Percentiles rank a stretch among this genome's conserved stretches.
Evolutionary conservation across 2,797 vertebrate genomes (phyloP).

Genomic region (Dallia pectoralis): DNA sequence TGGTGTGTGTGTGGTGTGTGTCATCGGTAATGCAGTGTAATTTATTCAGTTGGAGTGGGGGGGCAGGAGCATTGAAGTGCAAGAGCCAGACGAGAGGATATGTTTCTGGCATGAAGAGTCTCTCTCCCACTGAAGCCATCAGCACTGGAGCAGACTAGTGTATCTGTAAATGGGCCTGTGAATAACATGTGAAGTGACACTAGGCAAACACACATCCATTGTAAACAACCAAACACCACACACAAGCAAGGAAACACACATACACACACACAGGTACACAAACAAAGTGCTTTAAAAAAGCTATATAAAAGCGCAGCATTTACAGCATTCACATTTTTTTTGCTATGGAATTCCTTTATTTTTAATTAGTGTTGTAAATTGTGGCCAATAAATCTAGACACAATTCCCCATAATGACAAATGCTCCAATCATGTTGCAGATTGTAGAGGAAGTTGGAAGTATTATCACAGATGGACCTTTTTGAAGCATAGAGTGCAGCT

Average conservation of each 20-base stretch:
- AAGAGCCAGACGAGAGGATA: slow-evolving; percentile 50
- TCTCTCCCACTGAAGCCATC: slow-evolving; percentile 59
- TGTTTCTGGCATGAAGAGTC: slow-evolving; percentile 36
- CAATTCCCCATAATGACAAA: no score
- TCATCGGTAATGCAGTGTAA: slow-evolving; percentile 62
- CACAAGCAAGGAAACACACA: neutral
- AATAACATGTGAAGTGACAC: slow-evolving; percentile 46
- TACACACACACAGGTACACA: neutral
- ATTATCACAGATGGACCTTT: no score
- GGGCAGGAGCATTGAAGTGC: slow-evolving; percentile 75
- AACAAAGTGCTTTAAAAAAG: no score
- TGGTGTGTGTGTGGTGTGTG: neutral
- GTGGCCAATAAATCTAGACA: no score
- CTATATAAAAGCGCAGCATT: no score
- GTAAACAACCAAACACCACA: neutral
- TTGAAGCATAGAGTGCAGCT: no score
- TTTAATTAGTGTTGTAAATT: no score
- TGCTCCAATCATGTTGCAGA: no score
- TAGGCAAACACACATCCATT: neutral
- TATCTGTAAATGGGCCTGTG: slow-evolving; percentile 62
- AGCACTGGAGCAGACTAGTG: slow-evolving; percentile 64
- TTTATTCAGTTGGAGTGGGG: slow-evolving; percentile 67
- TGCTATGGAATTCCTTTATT: no score
- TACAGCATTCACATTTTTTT: no score
- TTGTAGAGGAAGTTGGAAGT: no score